Evolutionary conservation across 2,113 vertebrate genomes (phyloP), one percentile per base, ranked within the genome.

Genomic region (Pluvialis apricaria): DNA sequence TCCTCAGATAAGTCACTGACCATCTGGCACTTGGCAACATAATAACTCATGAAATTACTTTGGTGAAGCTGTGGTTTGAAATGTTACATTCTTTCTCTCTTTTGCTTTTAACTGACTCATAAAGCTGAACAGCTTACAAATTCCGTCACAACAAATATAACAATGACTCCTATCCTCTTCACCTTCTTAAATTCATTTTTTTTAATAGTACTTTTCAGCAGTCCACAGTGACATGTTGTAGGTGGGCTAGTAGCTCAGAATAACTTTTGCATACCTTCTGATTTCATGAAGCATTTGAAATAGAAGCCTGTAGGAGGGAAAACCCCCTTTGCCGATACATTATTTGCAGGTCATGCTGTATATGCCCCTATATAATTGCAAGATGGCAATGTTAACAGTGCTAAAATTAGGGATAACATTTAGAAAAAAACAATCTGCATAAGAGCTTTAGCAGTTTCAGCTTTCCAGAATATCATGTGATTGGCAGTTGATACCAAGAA

Each of bases 281-380:
- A 96, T 97, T 94, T 94, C 87, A 86, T 78, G 76, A 70, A 88
- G 31, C 72, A 71, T 96, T 97, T 94, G 95, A 97, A 98, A 98
- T 97, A 98, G 97, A 97, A 97, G 66, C 68, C 85, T 79, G 97
- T 97, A 97, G 97, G 98, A 98, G 97, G 97, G 96, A 97, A 97
- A 97, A 94, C 94, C 96, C 94, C 96, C 94, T 97, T 97, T 93
- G 92, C 95, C 92, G 94, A 94, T 80, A 65, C 64, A 95, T 97
- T 98, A 96, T 97, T 97, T 97, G 91, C 93, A 96, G 97, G 96
- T 97, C 96, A 98, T 82, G 66, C 87, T 84, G 83, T 94, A 96
- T 92, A 95, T 97, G 88, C 54, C 96, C 77, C 84, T 86, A 40
- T 93, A 93, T 97, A 97, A 97, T 66, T 97, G 81, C 71, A 94